Evolutionary conservation across 2,113 vertebrate genomes (phyloP), one percentile per base, ranked within the genome.

Genomic region (Daboia siamensis): DNA sequence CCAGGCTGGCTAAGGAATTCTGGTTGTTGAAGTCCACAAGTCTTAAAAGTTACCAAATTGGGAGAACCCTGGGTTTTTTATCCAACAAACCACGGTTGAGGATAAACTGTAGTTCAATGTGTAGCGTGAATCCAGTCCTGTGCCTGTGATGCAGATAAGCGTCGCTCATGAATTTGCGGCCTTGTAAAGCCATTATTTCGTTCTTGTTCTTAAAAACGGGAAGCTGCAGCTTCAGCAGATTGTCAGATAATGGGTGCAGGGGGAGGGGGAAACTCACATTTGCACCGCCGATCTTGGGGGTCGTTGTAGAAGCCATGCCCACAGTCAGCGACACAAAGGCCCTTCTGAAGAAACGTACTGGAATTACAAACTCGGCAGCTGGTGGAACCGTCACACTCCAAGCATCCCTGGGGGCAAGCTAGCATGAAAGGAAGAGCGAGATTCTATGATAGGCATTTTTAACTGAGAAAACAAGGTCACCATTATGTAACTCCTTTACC

Each of bases 351-450:
- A 94, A 97, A 98, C 0, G 90, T 97, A 8, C 93, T 96, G 2
- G 95, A 95, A 5, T 95, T 94, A 90, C 99, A 99, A 13, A 97
- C 94, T 7, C 61, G 96, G 96, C 99, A 99, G 61, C 52, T 92
- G 48, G 94, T 96, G 15, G 90, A 89, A 0, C 87, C 96, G 15
- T 97, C 97, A 90, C 99, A 99, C 91, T 97, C 98, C 94, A 97
- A 94, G 90, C 99, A 99, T 44, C 98, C 98, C 0, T 17, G 89
- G 4, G 98, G 97, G 95, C 99, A 99, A 52, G 98, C 99, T 99
- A 92, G 24, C 56, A 44, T 7, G 0, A 20, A 90, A 94, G 0
- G 87, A 86, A 96, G 95, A 85, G 57, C 20, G 4, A 80, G 74
- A 80, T 39, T 33, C 2, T 5, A 44, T 2, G 24, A 20, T 46